Evolutionary conservation across 2,888 invertebrate species (phyloP), one percentile per base, ranked within the genome.

Genomic region (Nudaria mundana): DNA sequence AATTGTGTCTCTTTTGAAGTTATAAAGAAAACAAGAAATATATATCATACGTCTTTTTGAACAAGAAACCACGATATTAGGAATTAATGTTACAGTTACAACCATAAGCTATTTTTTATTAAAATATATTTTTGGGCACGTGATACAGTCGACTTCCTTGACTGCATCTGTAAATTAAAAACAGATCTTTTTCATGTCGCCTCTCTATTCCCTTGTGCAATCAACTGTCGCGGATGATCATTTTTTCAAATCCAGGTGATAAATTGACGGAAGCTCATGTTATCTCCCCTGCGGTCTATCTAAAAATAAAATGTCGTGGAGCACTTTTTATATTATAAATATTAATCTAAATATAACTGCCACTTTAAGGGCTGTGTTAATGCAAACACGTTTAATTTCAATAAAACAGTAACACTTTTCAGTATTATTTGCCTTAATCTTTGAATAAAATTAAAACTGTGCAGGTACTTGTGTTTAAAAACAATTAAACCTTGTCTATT

Each of bases 171-270:
- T 34, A 47, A 47, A 47, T 44, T 47, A 46, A 44, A 56, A 46
- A 45, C 16, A 24, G 24, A 14, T 8, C 31, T 44, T 55, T 55
- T 65, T 53, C 49, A 13, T 30, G 41, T 44, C 45, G 40, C 32
- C 8, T 55, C 8, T 55, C 20, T 40, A 52, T 39, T 44, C 49
- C 56, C 63, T 39, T 57, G 53, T 34, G 54, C 50, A 49, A 63
- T 54, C 49, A 60, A 63, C 57, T 52, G 62, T 62, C 63, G 63
- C 47, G 46, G 55, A 67, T 60, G 65, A 60, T 66, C 24, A 55
- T 75, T 78, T 76, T 82, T 76, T 72, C 47, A 66, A 71, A 73
- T 71, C 76, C 81, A 80, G 76, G 77, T 82, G 81, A 80, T 77
- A 71, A 75, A 76, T 76, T 63, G 65, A 65, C 71, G 71, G 71